Evolutionary conservation across 2,113 vertebrate species (phyloP).

Genomic region (Crocuta crocuta): DNA sequence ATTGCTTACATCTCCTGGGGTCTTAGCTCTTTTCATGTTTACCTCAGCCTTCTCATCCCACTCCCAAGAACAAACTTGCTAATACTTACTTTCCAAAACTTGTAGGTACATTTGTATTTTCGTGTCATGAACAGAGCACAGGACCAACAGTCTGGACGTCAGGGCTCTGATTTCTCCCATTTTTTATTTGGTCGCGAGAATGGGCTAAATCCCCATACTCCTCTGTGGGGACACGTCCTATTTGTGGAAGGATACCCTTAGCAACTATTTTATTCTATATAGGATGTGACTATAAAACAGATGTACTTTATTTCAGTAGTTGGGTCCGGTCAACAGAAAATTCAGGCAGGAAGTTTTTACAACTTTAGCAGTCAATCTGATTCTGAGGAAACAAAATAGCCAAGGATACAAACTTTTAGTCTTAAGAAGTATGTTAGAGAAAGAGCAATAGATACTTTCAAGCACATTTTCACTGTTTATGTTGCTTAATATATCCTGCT

Average conservation of each 20-base stretch:
- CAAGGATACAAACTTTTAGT: background rate
- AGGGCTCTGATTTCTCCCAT: background rate
- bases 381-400: background rate
- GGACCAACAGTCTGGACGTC: background rate
- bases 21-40: background rate
- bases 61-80: background rate
- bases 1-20: background rate
- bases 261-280: background rate
- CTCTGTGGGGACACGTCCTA: background rate
- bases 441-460: background rate
- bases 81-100: background rate
- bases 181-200: background rate
- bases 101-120: background rate
- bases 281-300: background rate
- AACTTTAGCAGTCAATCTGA: background rate
- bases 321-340: background rate
- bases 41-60: background rate
- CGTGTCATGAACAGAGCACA: background rate
- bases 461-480: background rate
- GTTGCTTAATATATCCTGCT: background rate
- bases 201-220: background rate
- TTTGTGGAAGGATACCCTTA: background rate
- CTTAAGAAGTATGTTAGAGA: background rate
- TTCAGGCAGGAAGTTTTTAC: background rate
- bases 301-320: slow-evolving; percentile 8